Conservation (phyloP, 2,797 vertebrate genomes). For the Pempheris klunzingeri region DNA sequence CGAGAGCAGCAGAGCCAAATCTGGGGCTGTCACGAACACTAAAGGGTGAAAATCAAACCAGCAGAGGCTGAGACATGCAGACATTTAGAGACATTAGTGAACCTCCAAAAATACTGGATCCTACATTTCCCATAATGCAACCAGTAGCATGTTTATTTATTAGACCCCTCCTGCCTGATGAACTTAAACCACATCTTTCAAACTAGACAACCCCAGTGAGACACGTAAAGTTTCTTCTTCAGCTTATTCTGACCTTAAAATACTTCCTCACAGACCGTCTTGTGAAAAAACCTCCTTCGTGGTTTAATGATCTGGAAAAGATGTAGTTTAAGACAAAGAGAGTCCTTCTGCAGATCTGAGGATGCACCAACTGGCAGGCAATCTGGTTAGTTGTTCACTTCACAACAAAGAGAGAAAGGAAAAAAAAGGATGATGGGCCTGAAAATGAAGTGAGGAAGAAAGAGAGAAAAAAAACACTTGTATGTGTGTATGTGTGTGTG, state of each 20-base stretch:
- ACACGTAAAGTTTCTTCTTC: background rate
- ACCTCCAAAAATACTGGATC: background rate
- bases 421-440: too few relatives aligned
- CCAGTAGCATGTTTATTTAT: background rate
- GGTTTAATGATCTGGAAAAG: slow-evolving; percentile 18
- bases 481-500: background rate
- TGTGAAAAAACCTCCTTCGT: slow-evolving; percentile 4
- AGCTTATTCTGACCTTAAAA: background rate
- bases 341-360: slow-evolving; percentile 40
- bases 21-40: background rate
- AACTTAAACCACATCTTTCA: background rate
- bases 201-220: too few relatives aligned
- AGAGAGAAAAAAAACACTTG: slow-evolving; percentile 5
- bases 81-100: background rate
- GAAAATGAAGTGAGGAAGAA: too few relatives aligned
- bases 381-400: slow-evolving; percentile 46
- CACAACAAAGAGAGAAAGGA: background rate
- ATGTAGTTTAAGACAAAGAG: slow-evolving; percentile 25
- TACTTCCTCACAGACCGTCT: background rate
- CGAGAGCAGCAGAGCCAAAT: background rate
- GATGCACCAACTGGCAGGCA: slow-evolving; percentile 46
- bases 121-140: background rate
- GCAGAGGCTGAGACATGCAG: background rate
- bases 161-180: background rate
- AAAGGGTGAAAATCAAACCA: background rate